Base-by-base conservation (phyloP, 2,888 invertebrate species). In the Zeuzera pyrina region DNA sequence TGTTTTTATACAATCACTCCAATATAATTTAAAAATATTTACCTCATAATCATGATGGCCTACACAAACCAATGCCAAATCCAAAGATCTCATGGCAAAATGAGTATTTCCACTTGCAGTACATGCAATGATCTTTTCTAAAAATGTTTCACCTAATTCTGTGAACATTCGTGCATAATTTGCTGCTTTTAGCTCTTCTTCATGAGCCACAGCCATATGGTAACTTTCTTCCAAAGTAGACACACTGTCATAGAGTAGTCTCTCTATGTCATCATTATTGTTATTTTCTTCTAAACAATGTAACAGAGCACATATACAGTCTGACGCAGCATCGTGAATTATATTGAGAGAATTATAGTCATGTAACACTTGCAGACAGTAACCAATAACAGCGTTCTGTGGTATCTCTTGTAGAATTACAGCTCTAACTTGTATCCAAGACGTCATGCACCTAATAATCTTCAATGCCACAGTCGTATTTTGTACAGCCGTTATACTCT, bases 31-130 rank as follows among this genome's bases (percentile, higher is more conserved):
- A 12, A 11, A 32, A 19, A 29, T 29, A 31, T 45, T 57, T 54
- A 79, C 95, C 87, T 98, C 97, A 78, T 97, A 98, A 68, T 98
- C 97, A 72, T 97, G 97, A 83, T 98, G 97, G 0, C 96, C 96
- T 6, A 96, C 94, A 73, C 98, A 97, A 21, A 92, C 89, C 28
- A 98, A 83, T 6, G 97, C 91, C 45, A 97, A 83, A 63, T 98
- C 97, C 38, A 99, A 81, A 2, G 94, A 90, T 62, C 92, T 90
- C 41, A 96, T 83, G 1, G 92, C 90, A 73, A 91, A 93, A 69
- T 94, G 92, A 12, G 87, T 85, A 36, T 73, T 67, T 5, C 87
- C 86, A 43, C 86, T 85, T 7, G 86, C 84, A 25, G 84, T 83
- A 34, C 88, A 87, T 23, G 86, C 84, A 5, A 96, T 86, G 53